These are phyloP conservation scores for Micrasema longulum DNA, from an alignment of 1,140 invertebrate genomes.

Conservation along the genomic window DNA sequence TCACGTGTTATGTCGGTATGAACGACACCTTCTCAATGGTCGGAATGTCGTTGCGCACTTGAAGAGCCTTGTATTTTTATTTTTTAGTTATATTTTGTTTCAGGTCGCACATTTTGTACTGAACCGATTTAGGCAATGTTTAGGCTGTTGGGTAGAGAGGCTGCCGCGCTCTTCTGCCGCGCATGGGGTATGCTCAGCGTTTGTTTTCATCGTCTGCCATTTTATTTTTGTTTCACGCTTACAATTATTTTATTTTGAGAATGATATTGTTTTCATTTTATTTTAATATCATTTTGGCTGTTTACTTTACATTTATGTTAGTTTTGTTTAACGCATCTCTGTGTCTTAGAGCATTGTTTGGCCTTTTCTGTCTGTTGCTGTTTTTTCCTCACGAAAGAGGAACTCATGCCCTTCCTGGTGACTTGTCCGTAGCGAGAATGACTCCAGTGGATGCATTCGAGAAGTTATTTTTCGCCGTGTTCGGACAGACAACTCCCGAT, in stretches of 20 bases:
- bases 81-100: constrained; percentile 48
- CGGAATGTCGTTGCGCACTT: constrained; percentile 43
- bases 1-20: constrained; percentile 37
- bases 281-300: constrained; percentile 43
- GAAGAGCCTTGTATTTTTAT: constrained; percentile 47
- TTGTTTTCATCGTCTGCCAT: constrained; percentile 52
- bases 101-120: constrained; percentile 53
- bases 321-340: constrained; percentile 40
- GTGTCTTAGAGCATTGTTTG: constrained; percentile 50
- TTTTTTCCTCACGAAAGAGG: constrained; percentile 52
- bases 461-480: constrained; percentile 98
- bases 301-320: constrained; percentile 41
- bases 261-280: constrained; percentile 29
- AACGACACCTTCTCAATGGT: constrained; percentile 29
- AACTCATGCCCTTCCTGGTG: constrained; percentile 49
- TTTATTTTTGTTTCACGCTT: constrained; percentile 46
- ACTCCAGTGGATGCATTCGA: constrained; percentile 93
- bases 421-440: constrained; percentile 79
- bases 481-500: constrained; percentile 94
- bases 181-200: constrained; percentile 50
- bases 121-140: constrained; percentile 48
- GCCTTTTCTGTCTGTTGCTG: constrained; percentile 44
- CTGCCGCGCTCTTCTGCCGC: constrained; percentile 40
- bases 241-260: constrained; percentile 37
- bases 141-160: constrained; percentile 50